A percentile compares a stretch with the other conserved stretches of the same genome.
Conservation (phyloP, 2,113 vertebrate species). For the Pygoscelis adeliae region DNA sequence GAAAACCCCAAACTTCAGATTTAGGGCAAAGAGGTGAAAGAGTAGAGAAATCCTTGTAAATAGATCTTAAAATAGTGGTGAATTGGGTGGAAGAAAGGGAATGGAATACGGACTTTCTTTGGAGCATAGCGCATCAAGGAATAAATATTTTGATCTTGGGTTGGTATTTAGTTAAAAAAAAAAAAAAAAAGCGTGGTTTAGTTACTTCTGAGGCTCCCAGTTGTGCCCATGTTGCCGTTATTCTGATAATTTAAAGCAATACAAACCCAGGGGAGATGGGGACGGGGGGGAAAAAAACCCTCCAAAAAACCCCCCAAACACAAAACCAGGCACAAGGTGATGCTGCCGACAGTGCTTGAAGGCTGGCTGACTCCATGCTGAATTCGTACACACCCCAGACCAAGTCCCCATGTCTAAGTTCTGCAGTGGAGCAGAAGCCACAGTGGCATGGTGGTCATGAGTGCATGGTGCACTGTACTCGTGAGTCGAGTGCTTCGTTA, state of each 20-base stretch:
- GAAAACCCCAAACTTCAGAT: background rate
- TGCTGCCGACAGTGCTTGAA: background rate
- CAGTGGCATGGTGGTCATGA: background rate
- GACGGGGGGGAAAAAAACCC: background rate
- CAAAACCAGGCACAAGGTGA: background rate
- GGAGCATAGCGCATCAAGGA: background rate
- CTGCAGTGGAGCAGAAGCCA: background rate
- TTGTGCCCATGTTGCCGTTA: background rate
- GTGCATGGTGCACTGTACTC: background rate
- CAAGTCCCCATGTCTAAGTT: background rate
- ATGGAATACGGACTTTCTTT: background rate
- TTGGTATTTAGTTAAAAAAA: background rate
- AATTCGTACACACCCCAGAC: fast-evolving
- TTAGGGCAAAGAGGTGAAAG: background rate
- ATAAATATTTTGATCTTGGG: background rate
- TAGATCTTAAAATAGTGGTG: background rate
- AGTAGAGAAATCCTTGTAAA: background rate
- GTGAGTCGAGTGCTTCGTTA: background rate
- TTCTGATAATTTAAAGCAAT: background rate
- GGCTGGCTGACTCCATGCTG: background rate
- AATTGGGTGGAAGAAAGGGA: background rate
- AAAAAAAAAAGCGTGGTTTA: background rate
- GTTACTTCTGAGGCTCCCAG: background rate
- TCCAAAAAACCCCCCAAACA: no score
- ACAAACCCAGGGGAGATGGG: background rate